These are phyloP conservation scores for Geophilus truncorum DNA, from an alignment of 2,888 invertebrate genomes.

Conservation along the genomic window DNA sequence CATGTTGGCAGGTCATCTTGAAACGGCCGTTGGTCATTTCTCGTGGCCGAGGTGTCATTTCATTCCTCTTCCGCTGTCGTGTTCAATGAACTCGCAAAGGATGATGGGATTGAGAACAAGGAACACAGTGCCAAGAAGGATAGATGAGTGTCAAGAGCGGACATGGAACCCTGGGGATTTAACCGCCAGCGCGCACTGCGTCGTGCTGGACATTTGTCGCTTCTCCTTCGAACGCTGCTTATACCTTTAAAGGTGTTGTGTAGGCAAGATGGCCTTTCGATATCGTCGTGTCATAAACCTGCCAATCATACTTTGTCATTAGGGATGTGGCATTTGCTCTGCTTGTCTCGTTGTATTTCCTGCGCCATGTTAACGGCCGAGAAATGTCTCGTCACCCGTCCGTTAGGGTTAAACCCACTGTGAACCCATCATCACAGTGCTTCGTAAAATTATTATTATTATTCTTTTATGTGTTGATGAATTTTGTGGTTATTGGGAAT, in stretches of 20 bases:
- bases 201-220: conserved; percentile 8
- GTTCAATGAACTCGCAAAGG: conserved; percentile 22
- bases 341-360: not conserved
- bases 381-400: not conserved
- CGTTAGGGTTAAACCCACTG: not conserved
- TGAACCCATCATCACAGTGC: not conserved
- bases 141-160: conserved; percentile 21
- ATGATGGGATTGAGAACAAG: conserved; percentile 27
- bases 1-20: conserved; percentile 10
- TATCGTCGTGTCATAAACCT: not conserved
- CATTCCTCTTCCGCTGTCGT: conserved; percentile 2
- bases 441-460: too few relatives aligned
- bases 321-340: not conserved
- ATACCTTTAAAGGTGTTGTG: not conserved
- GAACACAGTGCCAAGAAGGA: conserved; percentile 13
- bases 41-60: conserved; percentile 21
- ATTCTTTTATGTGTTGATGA: too few relatives aligned
- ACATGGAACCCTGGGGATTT: conserved; percentile 21
- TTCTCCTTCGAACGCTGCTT: not conserved
- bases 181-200: not conserved
- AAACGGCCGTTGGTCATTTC: conserved; percentile 17
- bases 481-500: too few relatives aligned
- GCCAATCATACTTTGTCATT: not conserved
- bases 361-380: not conserved
- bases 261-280: not conserved